Evolutionary conservation across 2,888 invertebrate species (phyloP), one percentile per base, ranked within the genome.

Genomic region (Seira musarum): DNA sequence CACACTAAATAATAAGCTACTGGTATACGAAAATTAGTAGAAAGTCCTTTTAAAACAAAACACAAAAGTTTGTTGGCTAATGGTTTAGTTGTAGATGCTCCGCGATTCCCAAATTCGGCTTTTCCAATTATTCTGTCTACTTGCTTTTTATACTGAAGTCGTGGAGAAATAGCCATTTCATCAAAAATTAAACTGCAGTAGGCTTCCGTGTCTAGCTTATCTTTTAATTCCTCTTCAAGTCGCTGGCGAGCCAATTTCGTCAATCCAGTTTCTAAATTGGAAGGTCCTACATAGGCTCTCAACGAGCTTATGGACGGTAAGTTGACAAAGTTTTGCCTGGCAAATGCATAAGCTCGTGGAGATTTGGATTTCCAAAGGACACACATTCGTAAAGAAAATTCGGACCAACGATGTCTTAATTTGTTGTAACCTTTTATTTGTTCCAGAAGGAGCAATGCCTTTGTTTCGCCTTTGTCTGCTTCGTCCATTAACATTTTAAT

Each of bases 11-110:
- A 76, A 64, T 82, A 82, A 0, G 80, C 75, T 0, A 76, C 82
- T 0, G 82, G 80, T 24, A 82, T 80, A 25, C 67, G 1, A 24
- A 63, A 72, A 3, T 69, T 53, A 6, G 76, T 71, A 1, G 75
- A 53, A 0, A 82, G 25, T 0, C 80, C 82, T 64, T 80, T 80
- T 17, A 80, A 22, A 0, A 82, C 72, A 63, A 82, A 82, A 24
- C 82, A 80, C 10, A 82, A 49, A 6, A 82, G 57, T 22, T 40
- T 2, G 40, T 71, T 71, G 3, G 71, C 71, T 5, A 71, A 2
- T 6, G 15, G 1, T 6, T 13, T 2, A 30, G 19, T 5, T 17
- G 3, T 19, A 1, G 19, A 2, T 2, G 2, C 22, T 19, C 19
- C 46, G 13, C 19, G 5, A 15, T 19, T 13, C 1, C 76, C 69